Conservation (phyloP, 2,888 invertebrate species). For the Euspilapteryx auroguttella region DNA sequence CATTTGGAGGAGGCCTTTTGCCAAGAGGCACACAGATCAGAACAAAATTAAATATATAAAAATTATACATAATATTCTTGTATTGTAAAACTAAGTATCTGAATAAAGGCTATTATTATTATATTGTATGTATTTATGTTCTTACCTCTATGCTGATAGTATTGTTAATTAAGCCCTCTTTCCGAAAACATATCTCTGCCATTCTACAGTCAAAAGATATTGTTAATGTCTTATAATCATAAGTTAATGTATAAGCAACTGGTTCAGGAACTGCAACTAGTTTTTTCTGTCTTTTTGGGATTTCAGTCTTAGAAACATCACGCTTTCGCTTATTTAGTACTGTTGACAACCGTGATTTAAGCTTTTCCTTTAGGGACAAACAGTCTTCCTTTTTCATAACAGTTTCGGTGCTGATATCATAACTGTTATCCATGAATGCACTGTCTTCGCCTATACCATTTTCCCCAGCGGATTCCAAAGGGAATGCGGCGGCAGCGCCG, state of each 20-base stretch:
- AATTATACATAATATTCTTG: no score
- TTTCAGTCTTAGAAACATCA: constrained; percentile 29
- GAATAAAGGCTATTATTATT: no score
- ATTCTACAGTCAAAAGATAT: constrained; percentile 29
- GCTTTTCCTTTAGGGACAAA: constrained; percentile 42
- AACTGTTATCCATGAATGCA: no score
- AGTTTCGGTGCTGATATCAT: no score
- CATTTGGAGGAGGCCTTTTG: no score
- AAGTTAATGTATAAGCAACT: not conserved
- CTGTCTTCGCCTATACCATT: no score
- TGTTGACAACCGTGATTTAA: constrained; percentile 41
- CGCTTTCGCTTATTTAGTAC: constrained; percentile 48
- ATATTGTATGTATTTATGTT: constrained; percentile 7
- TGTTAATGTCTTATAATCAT: constrained; percentile 23
- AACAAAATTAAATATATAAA: no score
- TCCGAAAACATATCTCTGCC: constrained; percentile 34
- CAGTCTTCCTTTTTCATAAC: constrained; percentile 45
- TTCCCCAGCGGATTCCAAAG: no score
- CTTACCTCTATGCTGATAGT: constrained; percentile 28
- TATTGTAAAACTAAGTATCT: no score
- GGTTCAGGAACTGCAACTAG: not conserved
- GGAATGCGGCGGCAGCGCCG: constrained; percentile 12
- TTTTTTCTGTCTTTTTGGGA: constrained; percentile 32
- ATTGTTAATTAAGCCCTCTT: constrained; percentile 16
- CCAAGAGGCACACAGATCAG: no score